A percentile compares a stretch with the other conserved stretches of the same genome.
Conservation (phyloP, 64 coral and sea anemone genomes). For the Actinia tenebrosa region DNA sequence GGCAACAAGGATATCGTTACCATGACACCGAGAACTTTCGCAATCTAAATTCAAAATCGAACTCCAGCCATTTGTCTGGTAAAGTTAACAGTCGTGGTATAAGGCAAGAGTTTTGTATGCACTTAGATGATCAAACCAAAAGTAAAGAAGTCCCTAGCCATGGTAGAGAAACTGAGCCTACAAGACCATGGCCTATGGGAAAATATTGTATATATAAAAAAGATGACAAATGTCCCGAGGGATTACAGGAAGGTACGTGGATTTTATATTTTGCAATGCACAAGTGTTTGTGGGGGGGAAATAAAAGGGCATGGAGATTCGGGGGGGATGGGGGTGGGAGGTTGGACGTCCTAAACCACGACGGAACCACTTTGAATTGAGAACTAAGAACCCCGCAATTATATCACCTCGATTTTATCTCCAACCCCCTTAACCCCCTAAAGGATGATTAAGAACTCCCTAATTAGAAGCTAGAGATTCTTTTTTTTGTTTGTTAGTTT, state of each 20-base stretch:
- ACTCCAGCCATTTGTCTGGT: conserved; percentile 64
- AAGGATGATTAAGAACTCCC: too few species aligned
- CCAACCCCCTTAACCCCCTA: too few species aligned
- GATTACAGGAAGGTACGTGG: conserved; percentile 51
- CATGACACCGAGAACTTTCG: conserved; percentile 83
- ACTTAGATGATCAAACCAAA: background rate
- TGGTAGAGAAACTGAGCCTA: background rate
- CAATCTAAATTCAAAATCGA: conserved; percentile 65
- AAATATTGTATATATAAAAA: conserved; percentile 88
- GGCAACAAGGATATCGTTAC: conserved; percentile 85
- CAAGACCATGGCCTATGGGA: conserved; percentile 56
- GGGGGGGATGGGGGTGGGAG: too few species aligned
- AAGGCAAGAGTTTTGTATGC: conserved; percentile 81
- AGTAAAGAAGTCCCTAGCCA: background rate
- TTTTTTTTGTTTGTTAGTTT: too few species aligned
- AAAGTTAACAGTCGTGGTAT: conserved; percentile 63
- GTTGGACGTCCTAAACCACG: too few species aligned
- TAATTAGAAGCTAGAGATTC: too few species aligned
- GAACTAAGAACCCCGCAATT: too few species aligned
- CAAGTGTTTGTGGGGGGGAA: too few species aligned
- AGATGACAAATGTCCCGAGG: conserved; percentile 47
- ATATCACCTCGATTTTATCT: too few species aligned
- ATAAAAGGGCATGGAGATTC: too few species aligned
- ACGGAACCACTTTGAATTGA: too few species aligned
- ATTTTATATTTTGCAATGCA: too few species aligned